phyloP scores from a whole-genome alignment of 2,113 vertebrate species.

The Jacana jacana region DNA sequence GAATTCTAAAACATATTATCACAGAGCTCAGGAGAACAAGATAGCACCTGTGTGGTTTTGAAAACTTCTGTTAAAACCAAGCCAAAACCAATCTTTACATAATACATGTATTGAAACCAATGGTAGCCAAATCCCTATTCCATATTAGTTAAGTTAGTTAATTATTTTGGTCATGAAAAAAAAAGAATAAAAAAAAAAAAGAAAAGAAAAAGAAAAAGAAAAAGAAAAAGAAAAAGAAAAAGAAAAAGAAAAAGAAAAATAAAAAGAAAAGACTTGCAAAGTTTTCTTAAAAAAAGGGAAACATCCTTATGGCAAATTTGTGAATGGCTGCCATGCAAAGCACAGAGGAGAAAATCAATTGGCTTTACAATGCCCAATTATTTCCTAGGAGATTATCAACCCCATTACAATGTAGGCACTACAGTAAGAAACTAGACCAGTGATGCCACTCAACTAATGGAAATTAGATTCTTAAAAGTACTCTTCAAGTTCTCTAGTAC shows the following conservation, averaged over 20 bases:
- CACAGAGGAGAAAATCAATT: not conserved
- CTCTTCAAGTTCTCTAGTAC: not conserved
- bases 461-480: not conserved
- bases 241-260: not conserved
- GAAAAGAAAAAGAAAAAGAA: no score
- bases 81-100: not conserved
- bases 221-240: no score
- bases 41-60: accelerated
- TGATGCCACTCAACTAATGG: not conserved
- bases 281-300: not conserved
- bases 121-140: not conserved
- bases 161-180: not conserved
- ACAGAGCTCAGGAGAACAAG: not conserved
- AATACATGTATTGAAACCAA: not conserved
- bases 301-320: not conserved
- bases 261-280: not conserved
- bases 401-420: not conserved
- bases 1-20: not conserved
- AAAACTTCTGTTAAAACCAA: not conserved
- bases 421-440: not conserved
- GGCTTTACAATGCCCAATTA: not conserved
- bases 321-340: not conserved
- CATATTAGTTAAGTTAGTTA: accelerated
- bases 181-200: no score
- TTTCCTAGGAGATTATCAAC: not conserved